phyloP scores from a whole-genome alignment of 2,888 invertebrate genomes.

The Nemurella pictetii region DNA sequence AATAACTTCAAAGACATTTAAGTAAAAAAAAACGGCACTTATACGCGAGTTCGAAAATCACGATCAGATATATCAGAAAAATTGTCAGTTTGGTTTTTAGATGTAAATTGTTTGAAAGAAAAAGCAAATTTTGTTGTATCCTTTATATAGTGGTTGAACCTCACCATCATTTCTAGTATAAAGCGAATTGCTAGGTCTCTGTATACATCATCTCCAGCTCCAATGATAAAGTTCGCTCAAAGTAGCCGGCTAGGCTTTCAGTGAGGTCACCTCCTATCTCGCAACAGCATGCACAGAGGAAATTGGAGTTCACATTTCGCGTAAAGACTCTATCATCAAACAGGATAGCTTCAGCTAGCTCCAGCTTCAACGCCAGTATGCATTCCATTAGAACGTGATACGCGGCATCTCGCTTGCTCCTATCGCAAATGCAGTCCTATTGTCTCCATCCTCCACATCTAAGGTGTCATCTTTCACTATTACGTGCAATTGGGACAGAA shows the following conservation, averaged over 20 bases:
- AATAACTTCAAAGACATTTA: too few relatives aligned
- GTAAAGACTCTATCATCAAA: constrained; percentile 27
- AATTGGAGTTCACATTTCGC: constrained; percentile 26
- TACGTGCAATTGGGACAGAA: neutral
- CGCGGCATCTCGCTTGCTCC: neutral
- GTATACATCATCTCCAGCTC: neutral
- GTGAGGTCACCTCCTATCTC: constrained; percentile 19
- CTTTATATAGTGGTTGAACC: neutral
- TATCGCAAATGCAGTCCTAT: neutral
- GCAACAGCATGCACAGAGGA: constrained; percentile 11
- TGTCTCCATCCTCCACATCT: constrained; percentile 7
- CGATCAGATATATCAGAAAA: too few relatives aligned
- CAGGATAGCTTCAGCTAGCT: neutral
- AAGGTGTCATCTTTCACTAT: neutral
- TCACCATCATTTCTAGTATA: neutral
- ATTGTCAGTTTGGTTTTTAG: too few relatives aligned
- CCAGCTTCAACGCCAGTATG: neutral
- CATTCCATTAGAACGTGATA: constrained; percentile 24
- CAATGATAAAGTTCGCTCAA: neutral
- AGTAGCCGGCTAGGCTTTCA: neutral
- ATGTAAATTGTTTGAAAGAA: too few relatives aligned
- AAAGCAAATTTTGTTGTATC: neutral
- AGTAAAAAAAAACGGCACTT: too few relatives aligned
- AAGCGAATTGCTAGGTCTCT: neutral
- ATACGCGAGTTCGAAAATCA: too few relatives aligned